These are phyloP conservation scores for Hirtodrosophila cameraria DNA, from an alignment of 2,888 invertebrate species.

Conservation along the genomic window DNA sequence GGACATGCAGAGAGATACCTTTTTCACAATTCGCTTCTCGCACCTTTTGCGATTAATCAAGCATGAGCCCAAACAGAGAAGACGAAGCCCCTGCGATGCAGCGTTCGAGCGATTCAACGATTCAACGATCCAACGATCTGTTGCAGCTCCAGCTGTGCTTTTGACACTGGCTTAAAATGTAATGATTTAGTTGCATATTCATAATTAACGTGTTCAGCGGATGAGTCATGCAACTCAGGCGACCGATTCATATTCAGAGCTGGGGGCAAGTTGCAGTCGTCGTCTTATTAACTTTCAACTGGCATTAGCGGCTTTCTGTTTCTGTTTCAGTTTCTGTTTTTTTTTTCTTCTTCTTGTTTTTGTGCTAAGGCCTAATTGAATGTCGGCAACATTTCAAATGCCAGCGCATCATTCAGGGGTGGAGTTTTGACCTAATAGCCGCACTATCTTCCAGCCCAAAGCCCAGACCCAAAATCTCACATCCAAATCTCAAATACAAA, in stretches of 20 bases:
- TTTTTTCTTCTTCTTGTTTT: conserved; percentile 39
- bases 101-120: too few relatives aligned
- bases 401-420: conserved; percentile 55
- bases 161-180: conserved; percentile 81
- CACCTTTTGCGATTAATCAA: conserved; percentile 78
- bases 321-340: too few relatives aligned
- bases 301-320: conserved; percentile 61
- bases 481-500: neutral
- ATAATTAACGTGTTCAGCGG: conserved; percentile 74
- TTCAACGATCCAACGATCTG: too few relatives aligned
- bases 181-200: conserved; percentile 82
- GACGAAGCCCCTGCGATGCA: neutral
- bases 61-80: conserved; percentile 48
- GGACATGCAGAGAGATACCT: conserved; percentile 30
- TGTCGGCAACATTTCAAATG: conserved; percentile 75
- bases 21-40: conserved; percentile 38
- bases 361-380: conserved; percentile 67
- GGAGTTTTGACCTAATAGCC: conserved; percentile 53
- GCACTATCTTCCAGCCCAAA: neutral
- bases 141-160: conserved; percentile 73
- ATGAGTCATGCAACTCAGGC: conserved; percentile 45
- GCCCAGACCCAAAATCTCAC: conserved; percentile 1
- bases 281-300: conserved; percentile 72
- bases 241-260: conserved; percentile 23
- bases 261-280: conserved; percentile 55